Evolutionary conservation across 2,888 invertebrate species (phyloP).

Genomic region (Aelia acuminata): DNA sequence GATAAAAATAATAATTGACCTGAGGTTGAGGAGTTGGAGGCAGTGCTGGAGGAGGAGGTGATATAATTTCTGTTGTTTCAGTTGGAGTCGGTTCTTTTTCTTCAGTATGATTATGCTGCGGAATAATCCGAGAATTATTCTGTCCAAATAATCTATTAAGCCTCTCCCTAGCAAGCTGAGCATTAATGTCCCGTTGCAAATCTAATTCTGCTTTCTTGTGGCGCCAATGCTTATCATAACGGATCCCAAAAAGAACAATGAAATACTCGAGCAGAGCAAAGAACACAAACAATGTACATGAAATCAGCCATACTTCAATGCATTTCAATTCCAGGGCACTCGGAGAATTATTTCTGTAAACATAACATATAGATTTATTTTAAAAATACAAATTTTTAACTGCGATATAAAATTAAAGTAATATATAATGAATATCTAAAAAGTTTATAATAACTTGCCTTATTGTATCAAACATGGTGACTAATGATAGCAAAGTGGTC

Average conservation of each 20-base stretch:
- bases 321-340: constrained; percentile 77
- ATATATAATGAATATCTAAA: background rate
- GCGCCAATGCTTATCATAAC: constrained; percentile 78
- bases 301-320: constrained; percentile 78
- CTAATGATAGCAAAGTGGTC: constrained; percentile 76
- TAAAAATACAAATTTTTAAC: background rate
- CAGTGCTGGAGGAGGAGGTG: constrained; percentile 4
- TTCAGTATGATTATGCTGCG: constrained; percentile 64
- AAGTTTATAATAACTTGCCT: constrained; percentile 69
- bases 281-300: constrained; percentile 78
- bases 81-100: constrained; percentile 36
- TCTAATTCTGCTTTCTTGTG: constrained; percentile 68
- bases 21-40: constrained; percentile 6
- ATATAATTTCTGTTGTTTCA: background rate
- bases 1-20: background rate
- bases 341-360: constrained; percentile 76
- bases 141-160: constrained; percentile 69
- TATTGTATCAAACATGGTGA: constrained; percentile 79
- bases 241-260: constrained; percentile 77
- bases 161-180: constrained; percentile 68
- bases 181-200: constrained; percentile 53
- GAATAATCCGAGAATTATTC: constrained; percentile 66
- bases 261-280: constrained; percentile 77
- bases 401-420: background rate
- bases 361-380: constrained; percentile 44